Evolutionary conservation across 2,113 vertebrate genomes (phyloP).

Genomic region (Zingel zingel): DNA sequence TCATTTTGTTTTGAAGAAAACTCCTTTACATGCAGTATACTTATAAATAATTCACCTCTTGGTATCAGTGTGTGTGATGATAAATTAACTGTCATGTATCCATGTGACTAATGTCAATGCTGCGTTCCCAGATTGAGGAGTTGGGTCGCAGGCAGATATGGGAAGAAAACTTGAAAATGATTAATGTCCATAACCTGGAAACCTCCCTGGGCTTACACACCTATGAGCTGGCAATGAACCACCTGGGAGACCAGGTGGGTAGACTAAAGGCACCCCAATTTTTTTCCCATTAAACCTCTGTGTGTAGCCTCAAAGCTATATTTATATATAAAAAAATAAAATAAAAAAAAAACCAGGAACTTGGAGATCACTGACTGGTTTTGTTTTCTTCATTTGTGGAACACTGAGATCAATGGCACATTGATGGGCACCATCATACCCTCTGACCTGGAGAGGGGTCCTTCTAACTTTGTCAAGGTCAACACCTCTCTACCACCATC

Average conservation of each 20-base stretch:
- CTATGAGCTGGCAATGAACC: conserved; percentile 89
- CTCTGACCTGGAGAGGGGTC: background rate
- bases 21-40: background rate
- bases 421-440: conserved; percentile 73
- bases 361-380: no score
- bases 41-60: background rate
- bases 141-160: conserved; percentile 79
- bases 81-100: background rate
- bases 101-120: background rate
- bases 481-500: conserved; percentile 52
- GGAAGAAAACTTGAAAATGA: conserved; percentile 87
- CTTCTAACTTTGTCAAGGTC: accelerated
- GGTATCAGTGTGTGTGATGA: background rate
- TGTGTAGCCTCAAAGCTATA: background rate
- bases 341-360: no score
- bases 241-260: conserved; percentile 88
- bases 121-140: conserved; percentile 83
- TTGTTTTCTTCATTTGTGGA: conserved; percentile 71
- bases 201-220: conserved; percentile 85
- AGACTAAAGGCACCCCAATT: background rate
- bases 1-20: background rate
- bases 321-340: no score
- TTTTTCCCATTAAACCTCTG: background rate
- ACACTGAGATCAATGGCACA: conserved; percentile 62
- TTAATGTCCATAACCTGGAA: conserved; percentile 89